These are phyloP conservation scores for Anguilla obscura DNA, from an alignment of 2,797 vertebrate genomes.

Conservation along the genomic window DNA sequence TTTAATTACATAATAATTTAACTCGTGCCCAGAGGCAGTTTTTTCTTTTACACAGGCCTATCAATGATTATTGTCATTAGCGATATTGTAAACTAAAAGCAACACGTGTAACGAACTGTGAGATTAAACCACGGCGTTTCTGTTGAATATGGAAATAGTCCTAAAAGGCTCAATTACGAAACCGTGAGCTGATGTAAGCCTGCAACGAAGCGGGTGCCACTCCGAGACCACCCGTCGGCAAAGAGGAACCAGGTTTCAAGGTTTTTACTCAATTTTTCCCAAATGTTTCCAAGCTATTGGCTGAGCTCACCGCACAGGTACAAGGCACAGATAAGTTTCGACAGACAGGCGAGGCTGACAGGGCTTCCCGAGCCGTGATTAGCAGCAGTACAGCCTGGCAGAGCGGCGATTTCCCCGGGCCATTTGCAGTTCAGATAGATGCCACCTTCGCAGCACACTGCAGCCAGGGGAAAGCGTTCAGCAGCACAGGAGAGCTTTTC, in stretches of 20 bases:
- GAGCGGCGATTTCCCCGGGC: neutral
- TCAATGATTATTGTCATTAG: slow-evolving; percentile 11
- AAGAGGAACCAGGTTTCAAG: neutral
- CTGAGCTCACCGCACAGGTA: neutral
- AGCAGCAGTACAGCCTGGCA: slow-evolving; percentile 12
- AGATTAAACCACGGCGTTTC: slow-evolving; percentile 15
- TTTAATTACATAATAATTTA: slow-evolving; percentile 26
- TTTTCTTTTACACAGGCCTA: neutral
- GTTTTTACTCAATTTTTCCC: neutral
- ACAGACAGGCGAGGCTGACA: neutral
- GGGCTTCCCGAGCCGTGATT: neutral
- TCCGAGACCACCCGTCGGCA: neutral
- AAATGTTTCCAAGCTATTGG: neutral
- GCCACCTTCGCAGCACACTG: neutral
- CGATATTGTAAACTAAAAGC: slow-evolving; percentile 19
- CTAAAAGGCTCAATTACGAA: slow-evolving; percentile 6
- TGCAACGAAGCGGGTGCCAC: neutral
- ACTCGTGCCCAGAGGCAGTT: slow-evolving; percentile 17
- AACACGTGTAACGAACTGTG: slow-evolving; percentile 25
- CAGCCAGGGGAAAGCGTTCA: neutral
- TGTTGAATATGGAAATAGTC: slow-evolving; percentile 9
- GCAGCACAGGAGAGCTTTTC: neutral
- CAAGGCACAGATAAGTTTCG: neutral
- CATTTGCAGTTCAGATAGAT: slow-evolving; percentile 19
- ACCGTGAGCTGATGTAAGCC: neutral